These are phyloP conservation scores for Anagyrus pseudococci DNA, from an alignment of 2,888 invertebrate species.

Conservation along the genomic window DNA sequence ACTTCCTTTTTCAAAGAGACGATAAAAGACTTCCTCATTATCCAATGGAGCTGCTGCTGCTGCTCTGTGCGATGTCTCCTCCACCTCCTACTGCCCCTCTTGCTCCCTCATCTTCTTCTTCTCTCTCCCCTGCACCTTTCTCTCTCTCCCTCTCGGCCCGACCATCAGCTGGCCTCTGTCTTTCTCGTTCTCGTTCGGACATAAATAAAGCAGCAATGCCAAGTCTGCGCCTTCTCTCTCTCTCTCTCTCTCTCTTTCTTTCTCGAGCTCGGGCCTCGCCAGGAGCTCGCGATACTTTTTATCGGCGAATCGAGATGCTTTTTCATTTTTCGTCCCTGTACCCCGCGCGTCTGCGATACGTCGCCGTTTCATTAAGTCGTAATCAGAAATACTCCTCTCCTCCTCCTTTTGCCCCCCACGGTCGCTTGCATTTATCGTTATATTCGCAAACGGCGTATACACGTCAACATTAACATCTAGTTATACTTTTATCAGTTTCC, in stretches of 20 bases:
- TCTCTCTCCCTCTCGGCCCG: not conserved
- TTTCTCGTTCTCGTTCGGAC: constrained; percentile 31
- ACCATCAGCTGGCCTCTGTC: constrained; percentile 24
- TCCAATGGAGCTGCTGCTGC: constrained; percentile 40
- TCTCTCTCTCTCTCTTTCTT: not conserved
- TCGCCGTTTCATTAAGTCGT: too few relatives aligned
- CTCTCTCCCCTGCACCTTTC: constrained; percentile 6
- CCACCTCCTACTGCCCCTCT: constrained; percentile 9
- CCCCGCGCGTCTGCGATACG: not conserved
- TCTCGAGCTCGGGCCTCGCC: not conserved
- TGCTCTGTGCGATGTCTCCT: not conserved
- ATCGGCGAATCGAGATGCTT: constrained; percentile 13
- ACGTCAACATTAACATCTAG: too few relatives aligned
- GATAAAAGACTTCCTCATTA: constrained; percentile 51
- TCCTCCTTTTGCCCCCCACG: too few relatives aligned
- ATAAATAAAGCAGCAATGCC: constrained; percentile 39
- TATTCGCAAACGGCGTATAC: too few relatives aligned
- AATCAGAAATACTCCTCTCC: too few relatives aligned
- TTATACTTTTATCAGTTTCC: too few relatives aligned
- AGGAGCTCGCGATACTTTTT: not conserved
- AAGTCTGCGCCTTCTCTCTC: not conserved
- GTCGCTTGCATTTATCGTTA: too few relatives aligned
- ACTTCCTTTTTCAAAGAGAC: constrained; percentile 41
- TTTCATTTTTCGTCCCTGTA: not conserved
- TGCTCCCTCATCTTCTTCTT: too few relatives aligned